Evolutionary conservation across 2,113 vertebrate genomes (phyloP).

Genomic region (Zosterops japonicus): DNA sequence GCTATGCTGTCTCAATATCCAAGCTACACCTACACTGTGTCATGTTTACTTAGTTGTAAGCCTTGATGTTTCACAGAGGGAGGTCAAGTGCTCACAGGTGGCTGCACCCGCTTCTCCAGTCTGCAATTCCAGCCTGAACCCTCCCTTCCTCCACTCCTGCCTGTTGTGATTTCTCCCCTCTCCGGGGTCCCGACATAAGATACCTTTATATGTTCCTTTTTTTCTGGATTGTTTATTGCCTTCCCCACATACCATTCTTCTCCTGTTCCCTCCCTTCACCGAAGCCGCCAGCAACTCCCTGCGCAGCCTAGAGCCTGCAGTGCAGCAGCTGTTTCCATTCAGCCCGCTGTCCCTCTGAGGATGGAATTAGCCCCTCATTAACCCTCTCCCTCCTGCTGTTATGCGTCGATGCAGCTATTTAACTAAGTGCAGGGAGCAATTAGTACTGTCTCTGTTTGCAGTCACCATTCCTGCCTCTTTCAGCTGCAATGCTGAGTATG

Average conservation of each 20-base stretch:
- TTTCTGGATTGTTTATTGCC: not conserved
- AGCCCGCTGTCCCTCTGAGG: not conserved
- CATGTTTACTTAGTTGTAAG: not conserved
- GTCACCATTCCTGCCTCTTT: not conserved
- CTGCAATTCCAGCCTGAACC: not conserved
- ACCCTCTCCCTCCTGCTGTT: not conserved
- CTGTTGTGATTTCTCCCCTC: not conserved
- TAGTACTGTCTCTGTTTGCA: not conserved
- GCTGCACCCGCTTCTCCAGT: accelerated
- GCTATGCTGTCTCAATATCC: not conserved
- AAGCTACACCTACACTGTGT: not conserved
- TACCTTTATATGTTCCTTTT: not conserved
- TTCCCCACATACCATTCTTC: not conserved
- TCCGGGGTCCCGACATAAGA: not conserved
- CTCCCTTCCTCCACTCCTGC: not conserved
- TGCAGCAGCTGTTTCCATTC: not conserved
- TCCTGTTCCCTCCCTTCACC: not conserved
- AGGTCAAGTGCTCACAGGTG: not conserved
- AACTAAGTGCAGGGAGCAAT: not conserved
- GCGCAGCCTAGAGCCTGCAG: not conserved
- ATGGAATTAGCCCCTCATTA: not conserved
- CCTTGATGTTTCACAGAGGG: not conserved
- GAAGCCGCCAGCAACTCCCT: not conserved
- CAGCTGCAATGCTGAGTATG: not conserved
- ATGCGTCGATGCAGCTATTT: not conserved